Percentiles rank a stretch among this genome's conserved stretches.
phyloP scores from a whole-genome alignment of 2,797 vertebrate species.

The Alfaro cultratus region DNA sequence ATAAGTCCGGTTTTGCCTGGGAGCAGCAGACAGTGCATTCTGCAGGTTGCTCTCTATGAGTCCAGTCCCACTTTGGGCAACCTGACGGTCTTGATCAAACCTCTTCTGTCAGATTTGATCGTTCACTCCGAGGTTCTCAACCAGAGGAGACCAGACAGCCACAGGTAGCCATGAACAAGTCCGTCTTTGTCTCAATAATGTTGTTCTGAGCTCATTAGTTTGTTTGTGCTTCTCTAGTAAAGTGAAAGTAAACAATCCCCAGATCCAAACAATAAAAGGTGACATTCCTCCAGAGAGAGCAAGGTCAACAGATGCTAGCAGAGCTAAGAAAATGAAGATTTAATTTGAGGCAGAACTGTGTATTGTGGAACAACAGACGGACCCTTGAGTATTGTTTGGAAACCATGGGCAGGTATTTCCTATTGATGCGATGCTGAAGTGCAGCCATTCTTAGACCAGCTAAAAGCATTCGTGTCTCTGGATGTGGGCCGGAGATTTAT shows the following conservation, averaged over 20 bases:
- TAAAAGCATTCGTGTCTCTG: constrained; percentile 76
- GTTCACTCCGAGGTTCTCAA: constrained; percentile 65
- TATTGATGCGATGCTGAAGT: constrained; percentile 79
- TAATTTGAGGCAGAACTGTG: constrained; percentile 30
- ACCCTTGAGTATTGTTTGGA: constrained; percentile 56
- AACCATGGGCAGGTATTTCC: constrained; percentile 55
- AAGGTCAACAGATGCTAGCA: constrained; percentile 40
- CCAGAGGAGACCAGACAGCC: constrained; percentile 47
- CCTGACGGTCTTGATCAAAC: constrained; percentile 78
- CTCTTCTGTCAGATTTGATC: constrained; percentile 67
- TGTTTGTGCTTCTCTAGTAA: neutral
- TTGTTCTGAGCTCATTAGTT: neutral
- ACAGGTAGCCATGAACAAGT: constrained; percentile 72
- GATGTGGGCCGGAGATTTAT: constrained; percentile 64
- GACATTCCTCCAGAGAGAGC: constrained; percentile 29
- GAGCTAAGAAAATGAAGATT: constrained; percentile 24
- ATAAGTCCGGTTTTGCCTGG: constrained; percentile 83
- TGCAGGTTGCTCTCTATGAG: constrained; percentile 82
- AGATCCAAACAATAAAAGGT: constrained; percentile 25
- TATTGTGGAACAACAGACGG: constrained; percentile 9
- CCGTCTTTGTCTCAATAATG: neutral
- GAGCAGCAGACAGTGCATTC: constrained; percentile 77
- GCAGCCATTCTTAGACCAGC: constrained; percentile 61
- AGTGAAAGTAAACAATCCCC: neutral
- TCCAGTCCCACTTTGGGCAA: constrained; percentile 73